Percentiles rank a stretch among this genome's conserved stretches.
Conservation (phyloP, 1,140 invertebrate genomes). For the Drosophila orosa region DNA sequence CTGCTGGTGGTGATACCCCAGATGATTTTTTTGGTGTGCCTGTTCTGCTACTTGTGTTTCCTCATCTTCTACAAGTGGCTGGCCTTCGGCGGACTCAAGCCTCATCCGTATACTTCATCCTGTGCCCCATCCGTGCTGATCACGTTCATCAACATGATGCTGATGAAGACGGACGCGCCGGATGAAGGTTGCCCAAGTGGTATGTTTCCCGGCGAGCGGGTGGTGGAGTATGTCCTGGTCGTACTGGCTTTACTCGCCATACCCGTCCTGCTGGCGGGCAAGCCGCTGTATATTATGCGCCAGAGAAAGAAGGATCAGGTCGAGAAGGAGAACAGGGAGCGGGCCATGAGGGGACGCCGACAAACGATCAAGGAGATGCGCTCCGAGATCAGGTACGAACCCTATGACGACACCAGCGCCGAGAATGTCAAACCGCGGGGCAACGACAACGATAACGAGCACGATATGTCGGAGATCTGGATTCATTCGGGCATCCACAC, state of each 20-base stretch:
- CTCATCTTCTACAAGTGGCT: conserved; percentile 97
- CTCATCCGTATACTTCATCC: conserved; percentile 84
- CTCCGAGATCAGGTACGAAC: conserved; percentile 41
- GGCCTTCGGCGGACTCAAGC: conserved; percentile 95
- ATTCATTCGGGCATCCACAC: conserved; percentile 90
- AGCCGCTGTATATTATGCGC: conserved; percentile 88
- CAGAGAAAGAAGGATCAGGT: conserved; percentile 23
- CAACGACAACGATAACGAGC: conserved; percentile 30
- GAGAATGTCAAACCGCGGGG: background rate
- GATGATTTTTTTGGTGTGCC: conserved; percentile 92
- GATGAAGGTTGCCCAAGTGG: conserved; percentile 84
- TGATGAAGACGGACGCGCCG: conserved; percentile 83
- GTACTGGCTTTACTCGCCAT: conserved; percentile 89
- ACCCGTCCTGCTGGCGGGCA: conserved; percentile 92
- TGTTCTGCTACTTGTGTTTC: conserved; percentile 97
- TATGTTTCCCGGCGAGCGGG: conserved; percentile 87
- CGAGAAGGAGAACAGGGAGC: conserved; percentile 4
- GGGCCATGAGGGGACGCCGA: background rate
- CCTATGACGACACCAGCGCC: background rate
- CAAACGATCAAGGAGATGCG: conserved; percentile 56
- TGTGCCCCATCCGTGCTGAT: conserved; percentile 92
- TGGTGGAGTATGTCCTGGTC: conserved; percentile 88
- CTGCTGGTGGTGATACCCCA: conserved; percentile 97
- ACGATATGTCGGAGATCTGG: conserved; percentile 70
- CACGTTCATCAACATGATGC: conserved; percentile 93